Percentiles rank a stretch among this genome's conserved stretches.
phyloP scores from a whole-genome alignment of 2,888 invertebrate species.

The Drosophila cognata region DNA sequence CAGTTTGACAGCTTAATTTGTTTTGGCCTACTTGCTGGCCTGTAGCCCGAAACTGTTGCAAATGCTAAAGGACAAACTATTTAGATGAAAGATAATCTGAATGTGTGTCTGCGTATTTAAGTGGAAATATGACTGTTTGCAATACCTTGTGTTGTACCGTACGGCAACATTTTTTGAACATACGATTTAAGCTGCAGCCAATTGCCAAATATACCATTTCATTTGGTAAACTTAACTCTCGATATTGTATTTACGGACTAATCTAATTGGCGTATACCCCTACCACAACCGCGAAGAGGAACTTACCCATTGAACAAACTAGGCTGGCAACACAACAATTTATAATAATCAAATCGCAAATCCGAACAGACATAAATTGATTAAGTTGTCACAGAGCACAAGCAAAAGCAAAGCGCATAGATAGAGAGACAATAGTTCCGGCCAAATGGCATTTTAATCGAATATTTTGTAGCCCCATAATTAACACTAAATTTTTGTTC shows the following conservation, averaged over 20 bases:
- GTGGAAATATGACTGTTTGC: neutral
- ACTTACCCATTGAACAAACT: constrained; percentile 38
- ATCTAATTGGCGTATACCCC: constrained; percentile 35
- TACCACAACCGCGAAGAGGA: neutral
- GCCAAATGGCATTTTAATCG: constrained; percentile 59
- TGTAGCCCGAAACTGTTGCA: neutral
- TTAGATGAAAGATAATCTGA: constrained; percentile 19
- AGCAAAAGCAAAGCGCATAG: neutral
- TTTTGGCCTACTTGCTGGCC: constrained; percentile 17
- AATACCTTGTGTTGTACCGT: constrained; percentile 13
- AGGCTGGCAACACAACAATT: constrained; percentile 55
- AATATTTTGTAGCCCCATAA: constrained; percentile 52
- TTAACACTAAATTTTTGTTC: constrained; percentile 46
- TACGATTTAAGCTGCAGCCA: constrained; percentile 1
- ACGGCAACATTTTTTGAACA: constrained; percentile 6
- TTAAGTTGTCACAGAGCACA: constrained; percentile 36
- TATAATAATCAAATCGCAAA: constrained; percentile 59
- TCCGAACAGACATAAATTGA: constrained; percentile 55
- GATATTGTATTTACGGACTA: constrained; percentile 20
- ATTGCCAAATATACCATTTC: neutral
- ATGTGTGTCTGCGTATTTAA: neutral
- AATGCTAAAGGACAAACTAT: neutral
- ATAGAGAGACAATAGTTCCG: constrained; percentile 10
- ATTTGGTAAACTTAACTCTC: neutral
- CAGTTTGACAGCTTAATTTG: constrained; percentile 39